Evolutionary conservation across 1,140 invertebrate species (phyloP), one percentile per base, ranked within the genome.

Genomic region (Cotesia chilonis): DNA sequence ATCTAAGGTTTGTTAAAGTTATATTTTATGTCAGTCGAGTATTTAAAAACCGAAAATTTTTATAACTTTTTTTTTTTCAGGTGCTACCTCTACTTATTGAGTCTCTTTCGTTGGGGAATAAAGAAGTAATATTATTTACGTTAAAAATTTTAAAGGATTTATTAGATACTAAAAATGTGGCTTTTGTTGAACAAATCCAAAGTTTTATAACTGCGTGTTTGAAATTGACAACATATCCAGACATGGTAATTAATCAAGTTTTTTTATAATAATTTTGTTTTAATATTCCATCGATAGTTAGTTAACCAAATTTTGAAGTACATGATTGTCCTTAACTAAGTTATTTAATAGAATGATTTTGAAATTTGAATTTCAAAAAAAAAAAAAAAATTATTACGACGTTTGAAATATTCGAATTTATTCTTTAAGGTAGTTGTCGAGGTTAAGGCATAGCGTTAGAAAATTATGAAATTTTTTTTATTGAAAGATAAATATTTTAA

Each of bases 141-240:
- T 78, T 93, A 7, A 87, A 87, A 51, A 88, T 89, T 3, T 83
- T 93, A 17, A 87, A 87, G 55, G 85, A 88, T 72, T 88, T 93
- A 71, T 83, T 92, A 9, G 79, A 89, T 75, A 81, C 86, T 4
- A 89, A 89, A 76, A 87, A 91, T 75, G 55, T 76, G 0, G 83
- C 88, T 73, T 87, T 93, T 38, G 84, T 87, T 6, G 83, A 88
- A 9, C 90, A 92, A 76, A 84, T 91, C 73, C 88, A 90, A 76
- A 90, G 90, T 70, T 87, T 94, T 52, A 88, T 93, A 77, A 88
- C 91, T n/a, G 88, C 88, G 73, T 88, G 92, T 55, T 77, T 93
- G 14, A 88, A 88, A 68, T 84, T 94, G 37, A 84, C 89, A 12
- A 86, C 81, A 60, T 89, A 88, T 77, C 84, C 88, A 74, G 83